Percentiles rank a stretch among this genome's conserved stretches.
These are phyloP conservation scores for Halyomorpha halys DNA, from an alignment of 1,140 invertebrate genomes.

Conservation along the genomic window DNA sequence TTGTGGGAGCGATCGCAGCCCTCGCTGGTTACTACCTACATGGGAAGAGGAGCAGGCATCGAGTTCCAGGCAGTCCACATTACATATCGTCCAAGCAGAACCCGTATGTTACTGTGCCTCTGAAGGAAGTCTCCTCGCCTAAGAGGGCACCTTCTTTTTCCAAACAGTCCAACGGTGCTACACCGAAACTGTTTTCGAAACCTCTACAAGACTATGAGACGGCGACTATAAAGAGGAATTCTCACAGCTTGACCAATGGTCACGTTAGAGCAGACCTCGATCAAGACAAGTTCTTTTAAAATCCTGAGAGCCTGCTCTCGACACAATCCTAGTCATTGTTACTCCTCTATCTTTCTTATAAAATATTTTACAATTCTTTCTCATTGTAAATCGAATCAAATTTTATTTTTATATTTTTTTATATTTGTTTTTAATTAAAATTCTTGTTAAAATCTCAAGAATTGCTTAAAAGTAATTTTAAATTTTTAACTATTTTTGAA, in stretches of 20 bases:
- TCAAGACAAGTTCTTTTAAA: slow-evolving; percentile 46
- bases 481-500: no score
- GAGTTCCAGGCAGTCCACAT: slow-evolving; percentile 57
- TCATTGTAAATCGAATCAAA: neutral
- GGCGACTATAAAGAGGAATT: slow-evolving; percentile 65
- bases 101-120: slow-evolving; percentile 67
- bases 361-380: neutral
- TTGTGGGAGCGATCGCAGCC: slow-evolving; percentile 34
- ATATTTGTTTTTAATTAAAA: neutral
- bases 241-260: slow-evolving; percentile 45
- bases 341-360: neutral
- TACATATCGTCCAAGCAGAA: slow-evolving; percentile 70
- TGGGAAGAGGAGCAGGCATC: slow-evolving; percentile 38
- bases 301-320: neutral
- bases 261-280: slow-evolving; percentile 46
- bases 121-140: slow-evolving; percentile 48
- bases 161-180: slow-evolving; percentile 22
- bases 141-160: slow-evolving; percentile 34
- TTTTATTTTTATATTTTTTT: slow-evolving; percentile 8
- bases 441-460: no score
- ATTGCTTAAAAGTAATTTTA: no score
- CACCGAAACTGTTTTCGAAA: slow-evolving; percentile 29
- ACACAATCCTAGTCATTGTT: slow-evolving; percentile 4
- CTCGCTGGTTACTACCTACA: slow-evolving; percentile 37
- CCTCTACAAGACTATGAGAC: slow-evolving; percentile 57